Base-by-base conservation (phyloP, 1,140 invertebrate species). In the Drosophila leontia region DNA sequence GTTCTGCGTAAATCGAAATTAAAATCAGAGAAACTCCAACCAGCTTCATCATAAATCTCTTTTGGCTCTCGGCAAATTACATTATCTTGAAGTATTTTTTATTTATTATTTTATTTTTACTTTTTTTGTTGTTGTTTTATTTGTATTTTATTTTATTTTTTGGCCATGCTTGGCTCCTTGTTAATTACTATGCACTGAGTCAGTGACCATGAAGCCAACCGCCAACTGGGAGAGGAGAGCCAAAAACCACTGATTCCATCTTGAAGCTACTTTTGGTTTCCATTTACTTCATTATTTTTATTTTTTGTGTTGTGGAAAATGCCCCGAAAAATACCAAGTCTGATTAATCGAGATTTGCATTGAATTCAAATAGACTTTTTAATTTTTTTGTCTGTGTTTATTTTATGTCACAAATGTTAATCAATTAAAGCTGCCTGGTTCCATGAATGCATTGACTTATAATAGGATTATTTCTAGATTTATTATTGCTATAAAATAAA, bases 121-220 rank as follows among this genome's bases (percentile, higher is more conserved):
- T 19, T 39, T n/a, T 2, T 1, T 23, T 23, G 23, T 56, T 69
- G 57, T 70, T 47, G 35, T 45, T 45, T 53, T 37, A 4, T 19
- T 45, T 45, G 35, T 37, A 4, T 19, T 37, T 37, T 29, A 29
- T 17, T 51, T 32, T n/a, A 1, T 45, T 67, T 63, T 74, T 50
- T 34, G 29, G 63, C 59, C 42, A 26, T 55, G 44, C 53, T 64
- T 63, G 65, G 26, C 67, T 63, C 57, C 75, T 69, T 78, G 75
- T 57, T 87, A 87, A 87, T 87, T 87, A 80, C 62, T 80, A 87
- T 87, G 84, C 83, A 87, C 84, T 78, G 80, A 88, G 64, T 81
- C 85, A 90, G 77, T 90, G 84, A 78, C 80, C 84, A 88, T 88
- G 84, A 88, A 80, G 84, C 62, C 60, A 79, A 83, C 53, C 53